Conservation (phyloP, 1,140 invertebrate genomes). For the Polyergus mexicanus region DNA sequence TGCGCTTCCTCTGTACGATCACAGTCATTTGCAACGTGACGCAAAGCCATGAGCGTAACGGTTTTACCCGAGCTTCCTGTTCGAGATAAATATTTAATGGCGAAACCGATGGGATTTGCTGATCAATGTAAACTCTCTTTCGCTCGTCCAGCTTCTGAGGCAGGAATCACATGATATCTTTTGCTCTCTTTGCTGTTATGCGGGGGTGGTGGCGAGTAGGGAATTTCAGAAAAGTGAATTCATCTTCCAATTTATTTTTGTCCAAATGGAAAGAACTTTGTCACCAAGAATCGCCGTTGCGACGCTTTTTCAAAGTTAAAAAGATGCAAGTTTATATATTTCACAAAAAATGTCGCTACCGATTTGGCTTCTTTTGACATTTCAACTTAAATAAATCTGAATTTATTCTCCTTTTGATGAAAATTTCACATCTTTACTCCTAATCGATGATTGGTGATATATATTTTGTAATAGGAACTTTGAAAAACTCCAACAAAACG, state of each 20-base stretch:
- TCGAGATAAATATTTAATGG: conserved; percentile 78
- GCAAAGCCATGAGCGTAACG: conserved; percentile 35
- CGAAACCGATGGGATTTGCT: conserved; percentile 73
- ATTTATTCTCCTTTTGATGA: conserved; percentile 75
- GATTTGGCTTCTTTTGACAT: conserved; percentile 70
- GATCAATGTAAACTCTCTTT: conserved; percentile 76
- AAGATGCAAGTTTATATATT: conserved; percentile 46
- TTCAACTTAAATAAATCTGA: conserved; percentile 34
- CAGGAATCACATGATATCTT: conserved; percentile 45
- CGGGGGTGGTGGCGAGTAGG: background rate
- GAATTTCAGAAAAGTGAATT: conserved; percentile 20
- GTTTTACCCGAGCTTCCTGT: conserved; percentile 59
- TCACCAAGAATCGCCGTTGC: conserved; percentile 50
- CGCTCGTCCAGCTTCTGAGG: conserved; percentile 62
- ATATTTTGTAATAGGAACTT: background rate
- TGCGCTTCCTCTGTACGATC: background rate
- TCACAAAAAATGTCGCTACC: conserved; percentile 1
- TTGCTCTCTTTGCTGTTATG: conserved; percentile 45
- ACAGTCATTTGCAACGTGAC: conserved; percentile 23
- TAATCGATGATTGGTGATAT: background rate
- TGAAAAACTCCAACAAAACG: background rate
- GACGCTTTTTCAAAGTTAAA: conserved; percentile 44
- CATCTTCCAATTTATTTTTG: conserved; percentile 75
- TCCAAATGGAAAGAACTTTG: conserved; percentile 69
- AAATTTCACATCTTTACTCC: conserved; percentile 62